Evolutionary conservation across 2,797 vertebrate species (phyloP).

Genomic region (Taenioides sp.): DNA sequence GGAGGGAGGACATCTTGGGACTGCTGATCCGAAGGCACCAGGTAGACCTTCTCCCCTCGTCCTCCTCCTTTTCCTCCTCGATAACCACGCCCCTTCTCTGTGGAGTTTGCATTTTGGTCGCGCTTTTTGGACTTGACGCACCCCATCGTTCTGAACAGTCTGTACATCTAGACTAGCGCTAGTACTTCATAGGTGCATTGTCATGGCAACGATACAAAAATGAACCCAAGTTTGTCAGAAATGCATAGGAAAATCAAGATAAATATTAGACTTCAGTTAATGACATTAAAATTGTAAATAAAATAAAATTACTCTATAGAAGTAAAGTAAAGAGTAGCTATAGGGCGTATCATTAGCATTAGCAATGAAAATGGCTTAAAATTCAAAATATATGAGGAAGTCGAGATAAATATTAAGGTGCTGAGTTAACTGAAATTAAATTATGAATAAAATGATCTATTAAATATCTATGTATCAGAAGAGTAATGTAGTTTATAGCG

Average conservation of each 20-base stretch:
- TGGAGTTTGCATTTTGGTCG: slow-evolving; percentile 69
- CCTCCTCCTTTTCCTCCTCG: slow-evolving; percentile 16
- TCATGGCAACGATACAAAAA: background rate
- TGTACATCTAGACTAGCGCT: background rate
- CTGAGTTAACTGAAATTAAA: too few species aligned
- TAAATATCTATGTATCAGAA: too few species aligned
- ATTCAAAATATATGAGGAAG: too few species aligned
- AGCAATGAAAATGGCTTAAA: too few species aligned
- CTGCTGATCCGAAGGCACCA: slow-evolving; percentile 62
- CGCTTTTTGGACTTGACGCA: slow-evolving; percentile 93
- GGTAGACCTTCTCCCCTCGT: slow-evolving; percentile 67
- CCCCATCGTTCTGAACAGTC: slow-evolving; percentile 82
- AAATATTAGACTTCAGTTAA: too few species aligned
- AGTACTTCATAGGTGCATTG: slow-evolving; percentile 3
- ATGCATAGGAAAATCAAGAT: background rate
- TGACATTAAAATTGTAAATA: too few species aligned
- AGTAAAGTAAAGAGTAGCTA: too few species aligned
- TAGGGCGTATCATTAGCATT: too few species aligned
- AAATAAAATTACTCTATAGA: too few species aligned
- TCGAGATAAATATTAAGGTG: too few species aligned
- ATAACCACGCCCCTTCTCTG: slow-evolving; percentile 56
- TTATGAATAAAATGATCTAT: too few species aligned
- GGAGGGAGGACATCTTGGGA: slow-evolving; percentile 48
- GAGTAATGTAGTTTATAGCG: too few species aligned
- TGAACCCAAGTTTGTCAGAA: background rate